Evolutionary conservation across 2,888 invertebrate genomes (phyloP).

Genomic region (Catocala sponsa): DNA sequence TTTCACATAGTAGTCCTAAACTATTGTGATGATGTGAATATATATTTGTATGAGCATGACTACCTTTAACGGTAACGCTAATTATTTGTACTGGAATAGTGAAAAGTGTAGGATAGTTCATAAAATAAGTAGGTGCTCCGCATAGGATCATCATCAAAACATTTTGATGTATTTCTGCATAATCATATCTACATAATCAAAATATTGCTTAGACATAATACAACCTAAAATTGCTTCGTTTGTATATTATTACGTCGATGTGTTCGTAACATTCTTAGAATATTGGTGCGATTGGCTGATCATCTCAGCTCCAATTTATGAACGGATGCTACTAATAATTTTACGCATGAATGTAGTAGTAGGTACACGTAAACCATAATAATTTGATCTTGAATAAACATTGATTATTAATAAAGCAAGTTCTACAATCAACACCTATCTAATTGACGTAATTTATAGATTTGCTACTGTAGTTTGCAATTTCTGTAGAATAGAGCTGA

Average conservation of each 20-base stretch:
- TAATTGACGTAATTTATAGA: background rate
- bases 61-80: too few relatives aligned
- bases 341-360: background rate
- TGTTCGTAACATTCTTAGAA: constrained; percentile 10
- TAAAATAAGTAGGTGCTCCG: too few relatives aligned
- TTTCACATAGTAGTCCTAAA: too few relatives aligned
- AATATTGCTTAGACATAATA: too few relatives aligned
- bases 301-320: constrained; percentile 21
- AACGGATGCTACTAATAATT: constrained; percentile 33
- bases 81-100: too few relatives aligned
- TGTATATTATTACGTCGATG: constrained; percentile 9
- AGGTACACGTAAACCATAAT: background rate
- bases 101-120: too few relatives aligned
- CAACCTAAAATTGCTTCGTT: background rate
- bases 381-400: background rate
- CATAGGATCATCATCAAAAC: too few relatives aligned
- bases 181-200: too few relatives aligned
- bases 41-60: too few relatives aligned
- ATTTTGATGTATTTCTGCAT: too few relatives aligned
- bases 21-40: too few relatives aligned
- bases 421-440: background rate
- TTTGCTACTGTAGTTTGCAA: background rate
- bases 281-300: constrained; percentile 13
- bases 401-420: background rate
- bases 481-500: background rate